Conservation (phyloP, 2,113 vertebrate genomes). For the Ovis canadensis region DNA sequence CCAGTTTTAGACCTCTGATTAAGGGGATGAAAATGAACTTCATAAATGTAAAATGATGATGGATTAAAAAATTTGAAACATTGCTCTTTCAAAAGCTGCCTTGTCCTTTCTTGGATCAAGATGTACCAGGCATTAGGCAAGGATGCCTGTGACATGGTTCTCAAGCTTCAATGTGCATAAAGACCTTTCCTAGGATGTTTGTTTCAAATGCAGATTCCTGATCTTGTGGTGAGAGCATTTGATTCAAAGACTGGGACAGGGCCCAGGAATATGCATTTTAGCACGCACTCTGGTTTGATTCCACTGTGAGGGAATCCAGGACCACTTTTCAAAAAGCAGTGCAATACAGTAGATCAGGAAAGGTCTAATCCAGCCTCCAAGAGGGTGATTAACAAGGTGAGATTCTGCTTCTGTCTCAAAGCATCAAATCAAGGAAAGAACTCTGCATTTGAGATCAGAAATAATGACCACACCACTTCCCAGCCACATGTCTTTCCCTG, state of each 20-base stretch:
- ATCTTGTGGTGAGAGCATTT: neutral
- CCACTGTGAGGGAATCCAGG: neutral
- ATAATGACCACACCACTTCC: neutral
- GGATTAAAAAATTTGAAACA: neutral
- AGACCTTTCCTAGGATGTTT: neutral
- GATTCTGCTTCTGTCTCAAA: neutral
- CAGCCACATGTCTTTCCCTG: neutral
- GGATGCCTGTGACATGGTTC: neutral
- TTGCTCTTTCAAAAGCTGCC: neutral
- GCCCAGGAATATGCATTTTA: neutral
- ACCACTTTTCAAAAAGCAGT: neutral
- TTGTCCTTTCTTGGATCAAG: neutral
- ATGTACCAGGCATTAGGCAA: neutral
- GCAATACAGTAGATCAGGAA: neutral
- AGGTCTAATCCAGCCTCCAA: neutral
- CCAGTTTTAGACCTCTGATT: neutral
- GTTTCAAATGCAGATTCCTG: neutral
- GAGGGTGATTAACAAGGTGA: neutral
- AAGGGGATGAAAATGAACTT: neutral
- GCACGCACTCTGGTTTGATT: neutral
- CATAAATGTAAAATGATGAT: conserved; percentile 29
- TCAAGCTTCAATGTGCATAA: neutral
- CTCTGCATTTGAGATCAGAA: neutral
- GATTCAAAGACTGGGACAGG: neutral
- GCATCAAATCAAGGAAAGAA: neutral